These are phyloP conservation scores for Aphelocoma coerulescens DNA, from an alignment of 2,113 vertebrate genomes.

Conservation along the genomic window DNA sequence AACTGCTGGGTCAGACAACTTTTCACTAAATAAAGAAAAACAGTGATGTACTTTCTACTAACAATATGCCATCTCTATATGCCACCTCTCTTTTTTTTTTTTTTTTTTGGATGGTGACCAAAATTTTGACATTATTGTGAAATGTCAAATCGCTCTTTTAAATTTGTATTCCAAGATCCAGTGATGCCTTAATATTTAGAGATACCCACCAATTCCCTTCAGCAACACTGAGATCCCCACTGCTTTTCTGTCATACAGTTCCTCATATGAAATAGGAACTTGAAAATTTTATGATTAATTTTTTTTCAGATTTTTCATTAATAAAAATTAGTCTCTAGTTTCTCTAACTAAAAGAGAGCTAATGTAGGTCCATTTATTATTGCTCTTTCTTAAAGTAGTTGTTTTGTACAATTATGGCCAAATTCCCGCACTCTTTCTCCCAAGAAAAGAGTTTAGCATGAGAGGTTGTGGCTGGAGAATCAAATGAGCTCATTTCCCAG, in stretches of 20 bases:
- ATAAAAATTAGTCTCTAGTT: neutral
- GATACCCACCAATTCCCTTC: neutral
- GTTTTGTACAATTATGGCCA: neutral
- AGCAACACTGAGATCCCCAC: neutral
- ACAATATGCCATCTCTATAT: neutral
- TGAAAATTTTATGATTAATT: neutral
- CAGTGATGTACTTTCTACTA: slow-evolving; percentile 17
- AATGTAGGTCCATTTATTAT: neutral
- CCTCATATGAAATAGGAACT: neutral
- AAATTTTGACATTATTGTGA: neutral
- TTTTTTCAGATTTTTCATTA: neutral
- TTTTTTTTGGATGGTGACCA: neutral
- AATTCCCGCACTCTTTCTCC: neutral
- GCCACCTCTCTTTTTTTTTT: neutral
- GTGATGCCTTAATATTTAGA: neutral
- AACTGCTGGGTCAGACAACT: slow-evolving; percentile 38
- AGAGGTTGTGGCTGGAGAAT: neutral
- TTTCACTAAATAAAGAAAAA: slow-evolving; percentile 50
- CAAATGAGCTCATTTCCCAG: neutral
- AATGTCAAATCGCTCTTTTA: neutral
- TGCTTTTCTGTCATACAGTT: neutral
- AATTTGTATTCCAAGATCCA: neutral
- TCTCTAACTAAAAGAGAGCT: neutral
- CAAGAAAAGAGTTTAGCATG: neutral
- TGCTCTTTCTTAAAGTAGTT: neutral